Base-by-base conservation (phyloP, 2,113 vertebrate species). In the Nothocercus nigrocapillus region DNA sequence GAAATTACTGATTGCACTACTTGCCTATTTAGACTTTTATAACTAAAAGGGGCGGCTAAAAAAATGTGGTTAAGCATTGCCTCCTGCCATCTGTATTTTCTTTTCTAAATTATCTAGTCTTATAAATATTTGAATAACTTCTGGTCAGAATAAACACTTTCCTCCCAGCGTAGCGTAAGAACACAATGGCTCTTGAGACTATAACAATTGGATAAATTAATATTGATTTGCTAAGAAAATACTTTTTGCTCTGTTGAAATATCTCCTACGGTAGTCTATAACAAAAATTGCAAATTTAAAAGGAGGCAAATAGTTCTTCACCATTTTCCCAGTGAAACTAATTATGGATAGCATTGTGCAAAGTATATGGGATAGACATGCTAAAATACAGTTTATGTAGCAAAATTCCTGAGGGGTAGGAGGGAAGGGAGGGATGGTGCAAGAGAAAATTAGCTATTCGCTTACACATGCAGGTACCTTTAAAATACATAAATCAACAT, bases 91-190 rank as follows among this genome's bases (percentile, higher is more conserved):
- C 95, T 97, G 90, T 96, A 96, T 97, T 98, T 98, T 97, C 89
- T 96, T 96, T 98, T 96, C 89, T 96, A 95, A 98, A 97, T 98
- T 96, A 97, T 97, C 94, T 96, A 96, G 82, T 90, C 96, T 97
- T 97, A 97, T 97, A 97, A 98, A 97, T 98, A 98, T 98, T 98
- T 98, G 72, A 98, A 90, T 96, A 97, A 98, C 96, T 97, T 98
- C 96, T 98, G 88, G 90, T 97, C 90, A 92, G 96, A 95, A 97
- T 98, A 97, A 98, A 97, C 97, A 96, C 91, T 96, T 98, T 96
- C 93, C 91, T 97, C 94, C 97, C 96, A 97, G 87, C 82, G 97
- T 91, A 90, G 94, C 91, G 89, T 90, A 96, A 96, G 89, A 97
- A 94, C 91, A 95, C 74, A 77, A 96, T 94, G 96, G 94, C 96